Base-by-base conservation (phyloP, 2,797 vertebrate species). In the Jordanella pulchra region DNA sequence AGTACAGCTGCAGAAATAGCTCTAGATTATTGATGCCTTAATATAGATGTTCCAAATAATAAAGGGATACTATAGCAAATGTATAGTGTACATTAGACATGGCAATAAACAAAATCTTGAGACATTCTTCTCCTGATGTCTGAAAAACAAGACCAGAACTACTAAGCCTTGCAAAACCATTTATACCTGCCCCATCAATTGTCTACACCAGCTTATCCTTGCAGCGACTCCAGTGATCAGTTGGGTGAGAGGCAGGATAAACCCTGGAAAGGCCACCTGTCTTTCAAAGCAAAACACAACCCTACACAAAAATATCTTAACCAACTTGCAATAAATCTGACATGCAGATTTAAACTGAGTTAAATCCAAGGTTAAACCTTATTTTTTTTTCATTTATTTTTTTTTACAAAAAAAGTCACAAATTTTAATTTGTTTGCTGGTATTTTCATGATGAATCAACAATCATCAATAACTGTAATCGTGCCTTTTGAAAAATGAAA, bases 21-120 rank as follows among this genome's bases (percentile, higher is more conserved):
- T 39, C 32, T 14, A 61, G 23, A n/a, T 61, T 4, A 67, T 44
- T 87, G 78, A 84, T 79, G 82, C 73, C 72, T 72, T 77, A 65
- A 79, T 84, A 85, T 67, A 78, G 81, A 70, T 60, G 73, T 71
- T 48, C 32, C 21, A 61, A 39, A 61, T 39, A 39, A 61, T 39
- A 39, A 11, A 1, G 1, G 21, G 32, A 39, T 32, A n/a, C 39
- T 39, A 39, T 61, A 61, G 58, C 58, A 39, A 39, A 39, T 21
- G 35, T 39, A 61, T n/a, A 60, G 56, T 60, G 18, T 35, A n/a
- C 39, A 39, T n/a, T n/a, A 61, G 35, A 39, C 58, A 61, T 21
- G 13, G 23, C 14, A 2, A 2, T n/a, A 21, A 23, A 11, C 4
- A 61, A 61, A 39, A 39, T 39, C 21, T n/a, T n/a, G 11, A 39